phyloP scores from a whole-genome alignment of 2,113 vertebrate genomes.

The Elgaria multicarinata region DNA sequence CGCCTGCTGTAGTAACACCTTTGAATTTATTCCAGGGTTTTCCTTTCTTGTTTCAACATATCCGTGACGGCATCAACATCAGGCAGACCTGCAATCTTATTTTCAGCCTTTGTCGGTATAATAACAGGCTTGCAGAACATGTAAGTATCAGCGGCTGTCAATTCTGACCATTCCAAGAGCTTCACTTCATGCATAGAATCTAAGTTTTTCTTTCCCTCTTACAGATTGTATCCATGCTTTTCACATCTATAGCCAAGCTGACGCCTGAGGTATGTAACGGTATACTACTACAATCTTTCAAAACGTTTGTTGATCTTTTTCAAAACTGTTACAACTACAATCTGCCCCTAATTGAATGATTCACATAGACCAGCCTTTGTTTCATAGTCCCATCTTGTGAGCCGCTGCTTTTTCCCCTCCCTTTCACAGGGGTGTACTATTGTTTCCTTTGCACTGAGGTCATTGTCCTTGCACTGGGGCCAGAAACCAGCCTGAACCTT shows the following conservation, averaged over 20 bases:
- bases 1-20: constrained; percentile 33
- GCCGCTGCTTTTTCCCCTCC: background rate
- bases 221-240: constrained; percentile 99
- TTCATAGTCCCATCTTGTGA: background rate
- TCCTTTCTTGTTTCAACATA: constrained; percentile 99
- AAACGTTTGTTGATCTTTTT: background rate
- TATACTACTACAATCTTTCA: background rate
- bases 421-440: background rate
- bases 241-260: constrained; percentile 98
- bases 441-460: background rate
- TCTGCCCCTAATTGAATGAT: constrained; percentile 23
- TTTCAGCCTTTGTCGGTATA: constrained; percentile 98
- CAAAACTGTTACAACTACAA: constrained; percentile 5
- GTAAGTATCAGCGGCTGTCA: constrained; percentile 74
- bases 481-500: background rate
- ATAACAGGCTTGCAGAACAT: constrained; percentile 97
- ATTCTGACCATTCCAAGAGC: background rate
- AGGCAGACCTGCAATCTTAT: constrained; percentile 98
- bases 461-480: too few relatives aligned
- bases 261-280: constrained; percentile 91
- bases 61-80: constrained; percentile 99
- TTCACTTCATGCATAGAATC: constrained; percentile 1
- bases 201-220: constrained; percentile 58
- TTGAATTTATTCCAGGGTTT: constrained; percentile 84
- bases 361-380: background rate